phyloP scores from a whole-genome alignment of 2,113 vertebrate species.

The Tragelaphus buxtoni region DNA sequence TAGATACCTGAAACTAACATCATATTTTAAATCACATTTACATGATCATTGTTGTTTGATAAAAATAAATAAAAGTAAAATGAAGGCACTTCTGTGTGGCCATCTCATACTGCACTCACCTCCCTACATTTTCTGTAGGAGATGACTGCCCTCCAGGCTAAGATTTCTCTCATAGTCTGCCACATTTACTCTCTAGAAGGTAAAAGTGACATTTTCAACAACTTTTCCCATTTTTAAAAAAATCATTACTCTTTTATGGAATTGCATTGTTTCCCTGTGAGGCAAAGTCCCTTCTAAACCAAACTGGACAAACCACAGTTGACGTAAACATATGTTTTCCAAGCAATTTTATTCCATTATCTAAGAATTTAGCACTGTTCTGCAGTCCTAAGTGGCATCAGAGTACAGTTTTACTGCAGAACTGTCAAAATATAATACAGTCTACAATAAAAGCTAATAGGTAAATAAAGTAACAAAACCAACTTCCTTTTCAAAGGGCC shows the following conservation, averaged over 20 bases:
- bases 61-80: background rate
- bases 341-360: constrained; percentile 43
- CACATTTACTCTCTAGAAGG: background rate
- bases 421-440: constrained; percentile 61
- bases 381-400: background rate
- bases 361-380: constrained; percentile 36
- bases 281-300: background rate
- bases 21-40: background rate
- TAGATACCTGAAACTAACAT: background rate
- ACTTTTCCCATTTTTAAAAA: background rate
- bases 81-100: fast-evolving
- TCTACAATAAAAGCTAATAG: constrained; percentile 44
- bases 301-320: constrained; percentile 30
- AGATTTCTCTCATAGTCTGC: background rate
- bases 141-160: background rate
- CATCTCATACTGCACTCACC: fast-evolving
- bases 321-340: constrained; percentile 17
- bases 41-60: background rate
- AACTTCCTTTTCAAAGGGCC: constrained; percentile 35
- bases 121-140: background rate
- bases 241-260: background rate
- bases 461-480: constrained; percentile 64
- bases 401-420: constrained; percentile 50
- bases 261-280: background rate
- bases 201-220: background rate